Conservation (phyloP, 1,140 invertebrate genomes). For the Piezodorus guildinii region DNA sequence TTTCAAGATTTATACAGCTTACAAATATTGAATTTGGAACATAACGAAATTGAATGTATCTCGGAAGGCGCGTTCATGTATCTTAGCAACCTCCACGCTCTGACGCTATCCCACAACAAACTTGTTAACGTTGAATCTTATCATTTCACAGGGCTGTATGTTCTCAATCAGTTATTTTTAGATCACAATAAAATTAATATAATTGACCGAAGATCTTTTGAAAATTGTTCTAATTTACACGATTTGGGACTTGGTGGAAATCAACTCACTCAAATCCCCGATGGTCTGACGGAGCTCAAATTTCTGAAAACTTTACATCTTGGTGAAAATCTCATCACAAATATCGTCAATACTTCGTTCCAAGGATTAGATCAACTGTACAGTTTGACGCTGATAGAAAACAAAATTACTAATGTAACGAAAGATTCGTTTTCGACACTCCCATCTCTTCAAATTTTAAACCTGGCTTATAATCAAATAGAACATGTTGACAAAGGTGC, state of each 20-base stretch:
- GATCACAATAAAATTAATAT: slow-evolving; percentile 59
- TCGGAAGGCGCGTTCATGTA: slow-evolving; percentile 60
- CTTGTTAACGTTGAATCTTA: slow-evolving; percentile 52
- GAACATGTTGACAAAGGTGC: slow-evolving; percentile 48
- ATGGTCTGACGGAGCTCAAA: slow-evolving; percentile 57
- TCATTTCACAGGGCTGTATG: slow-evolving; percentile 58
- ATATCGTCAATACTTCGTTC: slow-evolving; percentile 46
- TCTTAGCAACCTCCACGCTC: slow-evolving; percentile 60
- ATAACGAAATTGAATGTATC: slow-evolving; percentile 60
- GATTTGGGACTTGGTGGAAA: slow-evolving; percentile 81
- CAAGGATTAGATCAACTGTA: slow-evolving; percentile 45
- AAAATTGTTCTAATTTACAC: slow-evolving; percentile 65
- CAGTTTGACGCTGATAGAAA: slow-evolving; percentile 52
- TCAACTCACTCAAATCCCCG: slow-evolving; percentile 61
- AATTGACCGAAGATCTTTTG: slow-evolving; percentile 59
- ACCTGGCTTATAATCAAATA: slow-evolving; percentile 56
- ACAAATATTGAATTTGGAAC: slow-evolving; percentile 61
- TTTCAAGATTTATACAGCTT: slow-evolving; percentile 65
- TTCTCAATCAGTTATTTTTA: slow-evolving; percentile 57
- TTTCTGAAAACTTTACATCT: slow-evolving; percentile 70
- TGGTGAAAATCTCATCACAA: slow-evolving; percentile 68
- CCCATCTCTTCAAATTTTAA: slow-evolving; percentile 50
- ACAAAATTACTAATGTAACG: slow-evolving; percentile 51
- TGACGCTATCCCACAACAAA: slow-evolving; percentile 61
- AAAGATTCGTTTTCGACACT: slow-evolving; percentile 53